Base-by-base conservation (phyloP, 2,113 vertebrate species). In the Naja naja region DNA sequence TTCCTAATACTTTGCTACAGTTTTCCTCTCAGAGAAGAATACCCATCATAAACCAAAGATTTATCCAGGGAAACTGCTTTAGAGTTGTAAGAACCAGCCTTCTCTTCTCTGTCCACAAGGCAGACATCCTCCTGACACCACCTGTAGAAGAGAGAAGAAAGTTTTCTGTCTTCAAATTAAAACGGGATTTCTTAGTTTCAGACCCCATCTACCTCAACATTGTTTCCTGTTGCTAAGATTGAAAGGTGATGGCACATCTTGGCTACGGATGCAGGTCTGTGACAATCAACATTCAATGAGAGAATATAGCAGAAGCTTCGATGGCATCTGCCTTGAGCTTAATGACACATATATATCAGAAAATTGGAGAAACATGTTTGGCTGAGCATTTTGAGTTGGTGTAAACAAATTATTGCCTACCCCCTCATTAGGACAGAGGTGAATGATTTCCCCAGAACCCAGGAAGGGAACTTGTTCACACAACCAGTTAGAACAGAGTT, bases 91-190 rank as follows among this genome's bases (percentile, higher is more conserved):
- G 95, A 97, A 86, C 98, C 95, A 18, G 55, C 96, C 2, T 4
- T 14, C 0, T 96, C 93, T 90, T 96, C 97, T 0, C 25, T 85
- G 53, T 93, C 95, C 90, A 98, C 97, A 0, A 97, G 98, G 92
- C 98, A 98, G 89, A 98, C 92, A 87, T 99, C 98, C 85, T 97
- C 97, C 81, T 96, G 95, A 94, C 98, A 98, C 98, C 98, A 99
- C 95, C 98, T 99, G 96, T 1, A 12, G 56, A 45, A 49, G 92
- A 58, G 0, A 30, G n/a, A 0, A 4, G 0, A 1, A 91, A 10
- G 43, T 23, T 39, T 27, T 20, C 27, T 14, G 22, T 22, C 49
- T 2, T 89, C 27, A 56, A 56, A 55, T 14, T 45, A 12, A 90
- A 52, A 52, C 4, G 0, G 1, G 0, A 14, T 34, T 0, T 60